A percentile compares a stretch with the other conserved stretches of the same genome.
Conservation (phyloP, 2,888 invertebrate genomes). For the Eucriotettix oculatus region DNA sequence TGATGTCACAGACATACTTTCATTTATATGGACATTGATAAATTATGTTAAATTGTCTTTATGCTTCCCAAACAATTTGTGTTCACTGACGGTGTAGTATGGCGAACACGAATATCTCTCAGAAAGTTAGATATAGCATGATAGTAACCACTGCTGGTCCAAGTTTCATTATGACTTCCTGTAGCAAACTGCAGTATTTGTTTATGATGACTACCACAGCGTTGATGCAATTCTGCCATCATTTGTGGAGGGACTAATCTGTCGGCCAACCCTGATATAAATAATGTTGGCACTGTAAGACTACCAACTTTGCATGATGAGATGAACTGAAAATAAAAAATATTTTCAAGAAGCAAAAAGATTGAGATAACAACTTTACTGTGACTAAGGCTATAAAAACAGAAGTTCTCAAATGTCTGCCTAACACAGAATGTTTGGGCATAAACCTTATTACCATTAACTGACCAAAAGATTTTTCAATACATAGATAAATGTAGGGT, state of each 20-base stretch:
- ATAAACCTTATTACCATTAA: no score
- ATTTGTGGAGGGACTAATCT: conserved; percentile 77
- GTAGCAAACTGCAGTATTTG: conserved; percentile 57
- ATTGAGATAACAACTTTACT: no score
- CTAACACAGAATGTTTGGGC: no score
- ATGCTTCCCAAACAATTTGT: background rate
- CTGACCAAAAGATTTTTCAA: no score
- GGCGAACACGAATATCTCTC: conserved; percentile 8
- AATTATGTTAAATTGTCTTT: background rate
- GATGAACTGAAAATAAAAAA: conserved; percentile 40
- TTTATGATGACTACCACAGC: conserved; percentile 60
- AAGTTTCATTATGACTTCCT: conserved; percentile 90
- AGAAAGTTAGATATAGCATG: conserved; percentile 13
- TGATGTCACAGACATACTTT: no score
- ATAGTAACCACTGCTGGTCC: conserved; percentile 71
- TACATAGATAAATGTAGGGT: no score
- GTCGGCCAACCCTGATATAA: conserved; percentile 78
- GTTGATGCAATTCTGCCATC: conserved; percentile 64
- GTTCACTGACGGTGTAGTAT: background rate
- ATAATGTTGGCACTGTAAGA: conserved; percentile 60
- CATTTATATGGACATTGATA: no score
- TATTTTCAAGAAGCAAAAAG: background rate
- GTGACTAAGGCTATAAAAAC: no score
- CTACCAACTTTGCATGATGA: conserved; percentile 57
- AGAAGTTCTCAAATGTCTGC: no score